Percentiles rank a stretch among this genome's conserved stretches.
Evolutionary conservation across 30 jellyfish, hydroid and myxozoan species (phyloP).

Genomic region (Sanderia malayensis): DNA sequence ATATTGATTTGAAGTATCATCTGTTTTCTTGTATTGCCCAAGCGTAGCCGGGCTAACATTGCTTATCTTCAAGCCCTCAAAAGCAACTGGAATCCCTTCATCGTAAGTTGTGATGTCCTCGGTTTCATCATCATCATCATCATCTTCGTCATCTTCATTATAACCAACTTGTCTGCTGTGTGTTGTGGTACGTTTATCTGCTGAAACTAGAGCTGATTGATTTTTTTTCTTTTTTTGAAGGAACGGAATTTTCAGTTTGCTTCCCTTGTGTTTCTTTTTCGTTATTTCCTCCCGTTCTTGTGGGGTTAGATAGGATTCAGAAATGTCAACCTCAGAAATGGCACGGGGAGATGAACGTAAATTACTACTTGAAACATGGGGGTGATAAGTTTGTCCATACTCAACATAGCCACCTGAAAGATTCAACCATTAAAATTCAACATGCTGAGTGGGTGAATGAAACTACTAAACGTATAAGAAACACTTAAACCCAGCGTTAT

Average conservation of each 20-base stretch:
- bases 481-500: too few relatives aligned
- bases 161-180: not conserved
- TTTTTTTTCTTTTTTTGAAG: conserved; percentile 40
- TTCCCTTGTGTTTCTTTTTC: conserved; percentile 18
- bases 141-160: conserved; percentile 19
- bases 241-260: conserved; percentile 40
- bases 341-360: conserved; percentile 18
- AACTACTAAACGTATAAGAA: too few relatives aligned
- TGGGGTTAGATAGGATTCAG: conserved; percentile 49
- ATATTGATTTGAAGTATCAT: conserved; percentile 35
- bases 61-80: conserved; percentile 27
- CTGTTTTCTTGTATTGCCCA: conserved; percentile 19
- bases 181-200: conserved; percentile 11
- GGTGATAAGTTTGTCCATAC: conserved; percentile 23
- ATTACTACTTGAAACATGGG: not conserved
- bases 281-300: conserved; percentile 32
- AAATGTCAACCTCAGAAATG: conserved; percentile 58
- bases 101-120: conserved; percentile 49
- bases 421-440: too few relatives aligned
- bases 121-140: conserved; percentile 36
- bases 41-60: not conserved
- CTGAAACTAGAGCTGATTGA: not conserved
- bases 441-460: too few relatives aligned
- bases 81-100: conserved; percentile 52
- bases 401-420: conserved; percentile 61